phyloP scores from a whole-genome alignment of 1,140 invertebrate genomes.

The Oncopodura yosiiana region DNA sequence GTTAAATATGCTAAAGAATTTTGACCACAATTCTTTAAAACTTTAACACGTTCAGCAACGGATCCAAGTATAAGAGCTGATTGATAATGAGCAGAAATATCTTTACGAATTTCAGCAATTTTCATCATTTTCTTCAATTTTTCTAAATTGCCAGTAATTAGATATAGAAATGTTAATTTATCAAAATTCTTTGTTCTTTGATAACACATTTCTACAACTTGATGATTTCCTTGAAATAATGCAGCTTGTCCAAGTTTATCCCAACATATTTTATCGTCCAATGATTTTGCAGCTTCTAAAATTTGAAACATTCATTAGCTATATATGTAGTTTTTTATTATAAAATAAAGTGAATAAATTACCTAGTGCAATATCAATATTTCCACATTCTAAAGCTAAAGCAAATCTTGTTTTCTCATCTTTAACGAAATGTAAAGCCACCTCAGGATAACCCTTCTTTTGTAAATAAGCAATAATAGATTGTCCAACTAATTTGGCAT shows the following conservation, averaged over 20 bases:
- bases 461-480: slow-evolving; percentile 98
- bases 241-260: slow-evolving; percentile 92
- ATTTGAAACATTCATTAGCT: too few relatives aligned
- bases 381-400: slow-evolving; percentile 93
- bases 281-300: slow-evolving; percentile 83
- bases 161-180: slow-evolving; percentile 93
- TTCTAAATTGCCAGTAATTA: slow-evolving; percentile 96
- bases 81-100: slow-evolving; percentile 92
- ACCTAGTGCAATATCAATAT: slow-evolving; percentile 91
- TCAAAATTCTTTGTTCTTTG: slow-evolving; percentile 99
- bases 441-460: slow-evolving; percentile 99
- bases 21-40: slow-evolving; percentile 64
- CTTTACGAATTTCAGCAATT: slow-evolving; percentile 92
- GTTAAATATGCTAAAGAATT: slow-evolving; percentile 82
- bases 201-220: slow-evolving; percentile 97
- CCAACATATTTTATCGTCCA: slow-evolving; percentile 94
- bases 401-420: slow-evolving; percentile 96
- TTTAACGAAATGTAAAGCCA: slow-evolving; percentile 99
- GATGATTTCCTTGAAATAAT: slow-evolving; percentile 86
- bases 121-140: slow-evolving; percentile 99
- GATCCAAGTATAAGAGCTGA: slow-evolving; percentile 87
- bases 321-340: slow-evolving; percentile 40
- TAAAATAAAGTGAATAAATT: too few relatives aligned
- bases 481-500: slow-evolving; percentile 92
- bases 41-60: slow-evolving; percentile 75